Evolutionary conservation across 1,140 invertebrate species (phyloP), one percentile per base, ranked within the genome.

Genomic region (Battus philenor): DNA sequence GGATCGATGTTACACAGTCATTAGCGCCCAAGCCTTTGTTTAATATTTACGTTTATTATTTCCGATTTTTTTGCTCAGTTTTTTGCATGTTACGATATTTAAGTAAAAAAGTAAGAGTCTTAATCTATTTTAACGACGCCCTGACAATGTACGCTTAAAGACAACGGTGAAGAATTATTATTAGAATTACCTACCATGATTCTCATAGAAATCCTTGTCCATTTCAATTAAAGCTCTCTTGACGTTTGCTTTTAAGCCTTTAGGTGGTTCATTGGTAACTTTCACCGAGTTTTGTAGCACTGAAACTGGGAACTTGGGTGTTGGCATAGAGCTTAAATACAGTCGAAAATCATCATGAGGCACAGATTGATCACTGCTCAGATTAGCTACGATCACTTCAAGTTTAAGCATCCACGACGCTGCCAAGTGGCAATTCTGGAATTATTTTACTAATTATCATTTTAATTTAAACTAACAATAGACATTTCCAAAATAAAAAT

Each of bases 281-380:
- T 98, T 98, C 0, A 97, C 92, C 22, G 95, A 93, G 70, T 97
- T 97, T 73, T 97, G 95, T 3, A 98, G 87, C 1, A 97, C 91
- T 0, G 94, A 94, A 0, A 97, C 93, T 0, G 96, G 96, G 73
- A 98, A 98, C n/a, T 88, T 85, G n/a, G 78, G 89, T 11, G 86
- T 93, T 48, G 89, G 96, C 95, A 92, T 97, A 2, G 95, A 97
- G 45, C 95, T 97, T 15, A 98, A 78, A 81, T 90, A 98, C 0
- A 98, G 83, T 16, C 96, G 88, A 76, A 97, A 98, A 1, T 91
- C 88, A 6, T 83, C 50, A 65, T 95, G 89, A 0, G 92, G 89
- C 11, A 87, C 85, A 0, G 86, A 82, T 2, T 81, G 87, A 24
- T 90, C 89, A 57, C 93, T 87, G 2, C 88, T 86, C n/a, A 97